phyloP scores from a whole-genome alignment of 2,888 invertebrate species.

The Norana najaformis region DNA sequence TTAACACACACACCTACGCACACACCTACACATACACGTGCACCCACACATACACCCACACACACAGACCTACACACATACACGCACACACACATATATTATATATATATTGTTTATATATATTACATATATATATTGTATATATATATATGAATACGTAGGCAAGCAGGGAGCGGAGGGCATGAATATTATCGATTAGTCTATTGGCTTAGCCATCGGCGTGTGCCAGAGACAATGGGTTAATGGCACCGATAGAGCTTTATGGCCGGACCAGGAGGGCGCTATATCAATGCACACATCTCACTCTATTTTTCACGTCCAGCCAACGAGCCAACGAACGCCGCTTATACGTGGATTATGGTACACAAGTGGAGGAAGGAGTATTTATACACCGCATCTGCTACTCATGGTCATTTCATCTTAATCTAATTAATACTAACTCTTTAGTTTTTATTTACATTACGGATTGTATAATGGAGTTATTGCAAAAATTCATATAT shows the following conservation, averaged over 20 bases:
- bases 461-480: too few species aligned
- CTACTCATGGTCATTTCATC: too few species aligned
- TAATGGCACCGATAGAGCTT: background rate
- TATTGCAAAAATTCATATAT: too few species aligned
- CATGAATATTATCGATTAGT: conserved; percentile 7
- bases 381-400: too few species aligned
- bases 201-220: conserved; percentile 6
- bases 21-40: background rate
- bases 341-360: background rate
- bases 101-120: background rate
- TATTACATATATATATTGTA: background rate
- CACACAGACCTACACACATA: background rate
- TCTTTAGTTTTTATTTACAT: too few species aligned
- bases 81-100: background rate
- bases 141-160: background rate
- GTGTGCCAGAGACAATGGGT: background rate
- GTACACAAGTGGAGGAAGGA: too few species aligned
- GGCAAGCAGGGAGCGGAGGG: background rate
- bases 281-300: background rate
- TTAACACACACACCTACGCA: too few species aligned
- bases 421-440: too few species aligned
- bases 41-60: background rate
- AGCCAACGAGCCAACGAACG: background rate
- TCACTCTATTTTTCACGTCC: background rate
- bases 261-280: background rate